Base-by-base conservation (phyloP, 2,888 invertebrate genomes). In the Diaphora mendica region DNA sequence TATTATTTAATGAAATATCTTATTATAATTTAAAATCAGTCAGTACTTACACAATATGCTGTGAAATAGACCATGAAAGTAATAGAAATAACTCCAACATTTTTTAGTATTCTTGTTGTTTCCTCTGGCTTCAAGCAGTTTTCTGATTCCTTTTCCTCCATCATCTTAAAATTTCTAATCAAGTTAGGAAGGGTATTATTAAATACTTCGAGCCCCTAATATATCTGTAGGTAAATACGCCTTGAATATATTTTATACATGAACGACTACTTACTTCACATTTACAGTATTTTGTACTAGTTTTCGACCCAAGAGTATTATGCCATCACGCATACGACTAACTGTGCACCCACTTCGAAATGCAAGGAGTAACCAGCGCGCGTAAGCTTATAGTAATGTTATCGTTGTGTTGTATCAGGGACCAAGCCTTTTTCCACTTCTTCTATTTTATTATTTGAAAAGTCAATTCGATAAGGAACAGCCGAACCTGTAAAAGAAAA, bases 41-140 rank as follows among this genome's bases (percentile, higher is more conserved):
- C 15, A 62, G 15, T 73, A 87, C 91, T 90, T 75, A 91, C 91
- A 75, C 84, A 87, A 70, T 90, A 97, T 1, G 97, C 97, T 0
- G 97, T 97, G 87, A 97, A 96, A 33, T 97, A 96, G 82, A 97
- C 95, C 92, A 97, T 96, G 88, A 97, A 97, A 1, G 97, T 96
- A 4, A 97, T 69, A 76, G 97, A 97, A 83, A 97, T 93, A 75
- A 95, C 82, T 62, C 95, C 89, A 39, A 96, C 94, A 82, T 96
- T 96, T 84, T 95, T 95, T 82, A 93, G 75, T 64, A 96, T 95
- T 71, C 94, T 86, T 93, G 93, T 92, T 20, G 92, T 93, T 79
- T 92, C 92, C 4, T 77, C 82, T 1, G 91, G 85, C 70, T 87
- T 84, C 20, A 88, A 70, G 4, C 13, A 1, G 42, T 8, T 8